Evolutionary conservation across 1,140 invertebrate species (phyloP).

Genomic region (Lucilia sericata): DNA sequence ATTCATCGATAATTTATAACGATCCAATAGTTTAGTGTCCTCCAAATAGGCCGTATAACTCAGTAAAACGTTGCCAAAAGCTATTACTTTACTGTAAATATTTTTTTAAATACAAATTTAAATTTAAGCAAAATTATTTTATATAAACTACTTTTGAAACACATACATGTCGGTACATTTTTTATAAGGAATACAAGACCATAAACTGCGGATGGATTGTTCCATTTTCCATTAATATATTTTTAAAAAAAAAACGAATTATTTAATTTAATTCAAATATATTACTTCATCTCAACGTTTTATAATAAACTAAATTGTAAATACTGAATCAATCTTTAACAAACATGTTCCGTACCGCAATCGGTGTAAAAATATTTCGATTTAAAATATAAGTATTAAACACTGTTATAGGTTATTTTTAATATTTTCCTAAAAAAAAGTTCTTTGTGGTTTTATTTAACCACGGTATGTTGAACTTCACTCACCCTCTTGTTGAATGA

Average conservation of each 20-base stretch:
- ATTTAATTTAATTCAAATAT: not conserved
- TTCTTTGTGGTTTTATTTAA: no score
- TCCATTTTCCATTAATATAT: not conserved
- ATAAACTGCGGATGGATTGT: not conserved
- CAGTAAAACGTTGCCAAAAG: not conserved
- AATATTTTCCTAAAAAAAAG: no score
- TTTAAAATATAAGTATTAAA: no score
- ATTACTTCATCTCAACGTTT: not conserved
- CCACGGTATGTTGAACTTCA: no score
- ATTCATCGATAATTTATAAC: not conserved
- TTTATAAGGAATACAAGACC: not conserved
- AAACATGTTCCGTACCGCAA: no score
- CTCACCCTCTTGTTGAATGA: no score
- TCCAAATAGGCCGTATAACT: not conserved
- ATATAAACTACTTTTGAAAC: no score
- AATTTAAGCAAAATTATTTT: no score
- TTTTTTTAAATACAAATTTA: no score
- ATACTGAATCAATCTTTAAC: not conserved
- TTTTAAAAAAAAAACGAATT: not conserved
- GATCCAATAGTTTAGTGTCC: not conserved
- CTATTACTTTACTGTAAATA: not conserved
- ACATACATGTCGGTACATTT: conserved; percentile 1
- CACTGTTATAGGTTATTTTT: no score
- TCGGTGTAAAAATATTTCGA: no score
- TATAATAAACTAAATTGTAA: not conserved